These are phyloP conservation scores for Spatula versicolor DNA, from an alignment of 2,797 vertebrate species.

Conservation along the genomic window DNA sequence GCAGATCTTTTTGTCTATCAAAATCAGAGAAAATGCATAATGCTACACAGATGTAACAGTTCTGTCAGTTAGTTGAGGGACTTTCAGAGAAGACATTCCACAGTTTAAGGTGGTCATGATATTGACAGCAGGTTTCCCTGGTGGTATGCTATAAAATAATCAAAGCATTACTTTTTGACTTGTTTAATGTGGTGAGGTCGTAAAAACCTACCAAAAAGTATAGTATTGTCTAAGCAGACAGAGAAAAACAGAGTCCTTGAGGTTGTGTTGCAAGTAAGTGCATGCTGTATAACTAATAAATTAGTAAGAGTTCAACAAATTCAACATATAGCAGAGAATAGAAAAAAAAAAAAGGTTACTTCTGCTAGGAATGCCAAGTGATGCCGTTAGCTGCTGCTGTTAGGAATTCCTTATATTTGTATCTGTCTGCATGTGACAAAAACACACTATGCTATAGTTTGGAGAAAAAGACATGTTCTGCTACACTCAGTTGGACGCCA, in stretches of 20 bases:
- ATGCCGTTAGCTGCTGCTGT: neutral
- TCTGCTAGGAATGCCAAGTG: neutral
- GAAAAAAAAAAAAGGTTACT: neutral
- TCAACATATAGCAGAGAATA: neutral
- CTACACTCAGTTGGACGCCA: neutral
- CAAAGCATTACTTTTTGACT: neutral
- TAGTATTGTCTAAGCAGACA: neutral
- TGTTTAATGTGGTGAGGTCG: neutral
- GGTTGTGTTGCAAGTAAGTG: neutral
- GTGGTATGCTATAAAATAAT: neutral
- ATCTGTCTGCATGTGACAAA: neutral
- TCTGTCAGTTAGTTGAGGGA: neutral
- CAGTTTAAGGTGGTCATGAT: neutral
- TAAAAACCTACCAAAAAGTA: neutral
- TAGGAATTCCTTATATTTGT: neutral
- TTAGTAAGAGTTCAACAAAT: neutral
- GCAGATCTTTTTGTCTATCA: neutral
- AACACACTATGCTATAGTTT: neutral
- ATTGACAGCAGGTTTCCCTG: neutral
- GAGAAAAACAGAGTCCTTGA: neutral
- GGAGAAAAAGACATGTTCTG: neutral
- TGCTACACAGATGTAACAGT: neutral
- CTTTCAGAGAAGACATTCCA: neutral
- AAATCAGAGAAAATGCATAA: neutral
- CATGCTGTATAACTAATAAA: accelerated